These are phyloP conservation scores for Hemithea aestivaria DNA, from an alignment of 2,888 invertebrate genomes.

Conservation along the genomic window DNA sequence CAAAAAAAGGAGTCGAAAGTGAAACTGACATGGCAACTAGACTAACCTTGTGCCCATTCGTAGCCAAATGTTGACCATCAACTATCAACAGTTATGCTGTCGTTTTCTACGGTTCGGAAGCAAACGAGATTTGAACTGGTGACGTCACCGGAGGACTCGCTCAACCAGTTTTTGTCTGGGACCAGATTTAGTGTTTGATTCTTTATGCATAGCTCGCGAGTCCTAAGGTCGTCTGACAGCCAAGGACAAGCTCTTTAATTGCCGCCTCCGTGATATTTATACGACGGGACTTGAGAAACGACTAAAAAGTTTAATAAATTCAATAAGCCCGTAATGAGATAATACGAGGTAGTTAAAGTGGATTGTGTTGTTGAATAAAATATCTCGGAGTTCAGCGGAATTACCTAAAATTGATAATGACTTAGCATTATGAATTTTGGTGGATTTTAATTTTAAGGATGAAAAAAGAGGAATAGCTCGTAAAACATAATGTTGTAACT, in stretches of 20 bases:
- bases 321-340: conserved; percentile 3
- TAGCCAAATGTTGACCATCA: conserved; percentile 1
- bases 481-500: too few species aligned
- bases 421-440: too few species aligned
- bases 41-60: conserved; percentile 41
- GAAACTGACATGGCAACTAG: conserved; percentile 29
- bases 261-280: conserved; percentile 25
- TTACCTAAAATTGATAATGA: too few species aligned
- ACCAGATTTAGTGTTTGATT: conserved; percentile 72
- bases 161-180: conserved; percentile 64
- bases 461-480: too few species aligned
- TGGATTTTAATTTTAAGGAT: too few species aligned
- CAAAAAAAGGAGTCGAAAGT: conserved; percentile 31
- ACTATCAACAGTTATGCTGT: conserved; percentile 46
- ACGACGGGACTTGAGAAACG: conserved; percentile 8
- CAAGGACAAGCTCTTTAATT: conserved; percentile 29
- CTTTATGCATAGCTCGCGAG: conserved; percentile 72
- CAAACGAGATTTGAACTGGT: conserved; percentile 48
- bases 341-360: background rate
- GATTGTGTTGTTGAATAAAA: background rate
- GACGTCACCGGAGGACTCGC: conserved; percentile 62
- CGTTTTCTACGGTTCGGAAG: conserved; percentile 58
- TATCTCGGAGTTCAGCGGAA: conserved; percentile 8
- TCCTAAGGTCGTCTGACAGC: conserved; percentile 66
- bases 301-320: conserved; percentile 15